These are phyloP conservation scores for Campoplex capitator DNA, from an alignment of 2,888 invertebrate species.

Conservation along the genomic window DNA sequence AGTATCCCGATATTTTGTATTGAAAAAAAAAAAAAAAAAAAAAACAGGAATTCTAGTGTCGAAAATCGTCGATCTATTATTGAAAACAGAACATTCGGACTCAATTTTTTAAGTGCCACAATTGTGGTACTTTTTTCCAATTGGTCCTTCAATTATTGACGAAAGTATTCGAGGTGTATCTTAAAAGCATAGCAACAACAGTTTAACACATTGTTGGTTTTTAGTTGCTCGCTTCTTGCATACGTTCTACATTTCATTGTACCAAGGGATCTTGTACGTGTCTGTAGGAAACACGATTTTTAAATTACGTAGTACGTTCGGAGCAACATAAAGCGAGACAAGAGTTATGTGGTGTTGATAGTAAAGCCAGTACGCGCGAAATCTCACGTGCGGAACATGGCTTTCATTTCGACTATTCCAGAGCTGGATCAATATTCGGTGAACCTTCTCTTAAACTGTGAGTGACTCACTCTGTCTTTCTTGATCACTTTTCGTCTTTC, in stretches of 20 bases:
- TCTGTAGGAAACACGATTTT: background rate
- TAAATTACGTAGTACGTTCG: background rate
- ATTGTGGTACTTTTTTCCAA: background rate
- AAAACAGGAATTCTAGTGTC: background rate
- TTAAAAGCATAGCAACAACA: background rate
- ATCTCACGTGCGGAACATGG: constrained; percentile 71
- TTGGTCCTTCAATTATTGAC: background rate
- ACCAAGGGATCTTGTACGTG: background rate
- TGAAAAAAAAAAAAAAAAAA: background rate
- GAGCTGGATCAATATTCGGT: constrained; percentile 80
- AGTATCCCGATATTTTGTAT: too few species aligned
- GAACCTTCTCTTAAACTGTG: constrained; percentile 78
- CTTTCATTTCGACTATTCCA: constrained; percentile 71
- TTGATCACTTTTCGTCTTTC: constrained; percentile 21
- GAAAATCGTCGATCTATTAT: background rate
- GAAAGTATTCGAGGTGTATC: background rate
- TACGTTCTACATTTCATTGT: background rate
- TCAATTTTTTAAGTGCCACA: background rate
- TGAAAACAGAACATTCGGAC: background rate
- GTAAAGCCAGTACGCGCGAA: constrained; percentile 39
- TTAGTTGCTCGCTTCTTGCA: background rate
- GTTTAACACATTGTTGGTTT: background rate
- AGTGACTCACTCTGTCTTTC: constrained; percentile 69
- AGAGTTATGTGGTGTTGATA: constrained; percentile 55
- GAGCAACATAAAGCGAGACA: constrained; percentile 60